These are phyloP conservation scores for Falco concolor DNA, from an alignment of 2,797 vertebrate genomes.

Conservation along the genomic window DNA sequence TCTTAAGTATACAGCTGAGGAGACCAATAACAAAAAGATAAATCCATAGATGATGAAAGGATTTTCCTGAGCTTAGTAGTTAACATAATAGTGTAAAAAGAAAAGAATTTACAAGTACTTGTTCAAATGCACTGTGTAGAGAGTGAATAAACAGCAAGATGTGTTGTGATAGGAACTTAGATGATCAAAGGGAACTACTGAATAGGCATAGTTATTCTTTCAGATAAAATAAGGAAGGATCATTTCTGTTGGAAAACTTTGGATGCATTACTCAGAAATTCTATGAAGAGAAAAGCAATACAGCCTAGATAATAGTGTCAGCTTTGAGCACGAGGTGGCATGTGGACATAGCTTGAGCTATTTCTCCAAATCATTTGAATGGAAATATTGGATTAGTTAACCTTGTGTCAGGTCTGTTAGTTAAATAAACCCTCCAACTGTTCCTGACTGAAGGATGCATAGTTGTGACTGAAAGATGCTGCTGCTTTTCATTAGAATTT, in stretches of 20 bases:
- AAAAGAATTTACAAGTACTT: constrained; percentile 59
- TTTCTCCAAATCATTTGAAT: constrained; percentile 63
- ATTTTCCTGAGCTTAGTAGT: constrained; percentile 56
- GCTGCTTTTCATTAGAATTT: constrained; percentile 63
- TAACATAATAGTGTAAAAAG: constrained; percentile 67
- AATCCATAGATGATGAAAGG: constrained; percentile 58
- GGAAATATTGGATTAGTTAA: constrained; percentile 66
- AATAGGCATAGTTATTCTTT: constrained; percentile 68
- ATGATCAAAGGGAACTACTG: constrained; percentile 68
- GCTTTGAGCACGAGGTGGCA: constrained; percentile 55
- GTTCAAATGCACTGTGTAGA: constrained; percentile 36
- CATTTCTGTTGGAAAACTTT: constrained; percentile 64
- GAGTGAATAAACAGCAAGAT: constrained; percentile 69
- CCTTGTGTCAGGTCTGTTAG: constrained; percentile 65
- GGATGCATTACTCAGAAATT: constrained; percentile 67
- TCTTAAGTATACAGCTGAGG: constrained; percentile 41
- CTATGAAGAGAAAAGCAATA: constrained; percentile 59
- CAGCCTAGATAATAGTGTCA: constrained; percentile 63
- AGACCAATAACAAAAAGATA: constrained; percentile 54
- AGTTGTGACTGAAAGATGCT: constrained; percentile 58
- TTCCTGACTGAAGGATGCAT: constrained; percentile 65
- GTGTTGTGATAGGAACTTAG: constrained; percentile 63
- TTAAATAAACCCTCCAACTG: constrained; percentile 68
- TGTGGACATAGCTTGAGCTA: constrained; percentile 47
- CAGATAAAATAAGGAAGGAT: constrained; percentile 70